Evolutionary conservation across 1,140 invertebrate genomes (phyloP), one percentile per base, ranked within the genome.

Genomic region (Camponotus pennsylvanicus): DNA sequence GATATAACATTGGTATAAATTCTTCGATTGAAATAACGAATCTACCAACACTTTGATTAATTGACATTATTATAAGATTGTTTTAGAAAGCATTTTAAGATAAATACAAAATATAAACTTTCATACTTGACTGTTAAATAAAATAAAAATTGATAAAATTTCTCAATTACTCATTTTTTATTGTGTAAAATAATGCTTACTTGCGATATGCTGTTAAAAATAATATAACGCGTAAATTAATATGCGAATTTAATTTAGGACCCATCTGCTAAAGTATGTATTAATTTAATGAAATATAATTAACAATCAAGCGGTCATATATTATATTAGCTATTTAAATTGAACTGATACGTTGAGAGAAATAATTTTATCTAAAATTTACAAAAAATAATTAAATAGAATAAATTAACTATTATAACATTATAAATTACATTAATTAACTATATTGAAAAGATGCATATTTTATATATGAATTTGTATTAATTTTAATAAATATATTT

Each of bases 1-100:
- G 66, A 37, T 82, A 45, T 61, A 61, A 82, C 59, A n/a, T 3
- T 18, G 34, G 27, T 52, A 61, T 27, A n/a, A 27, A 83, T 61
- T 13, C 18, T 63, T 75, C 61, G 9, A 21, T 18, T 61, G 69
- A 61, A 49, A 71, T 37, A 15, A n/a, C 18, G 34, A 34, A 49
- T 52, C n/a, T 37, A 61, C 61, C 18, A 34, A 13, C 13, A 59
- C 57, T 42, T 80, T 80, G 21, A 45, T 57, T 57, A 40, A 80
- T 70, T 57, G 15, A 59, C 27, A 27, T 27, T 42, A 70, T 70
- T 70, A 13, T 18, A 40, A 42, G 5, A 42, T 80, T 57, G 15
- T 40, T 59, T 70, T 21, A n/a, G 27, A 71, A 70, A 66, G 9
- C 8, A 32, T 40, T 42, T 21, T 32, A n/a, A 21, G 8, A 42